A percentile compares a stretch with the other conserved stretches of the same genome.
Conservation (phyloP, 2,797 vertebrate species). For the Hydrocynus forskahlii region DNA sequence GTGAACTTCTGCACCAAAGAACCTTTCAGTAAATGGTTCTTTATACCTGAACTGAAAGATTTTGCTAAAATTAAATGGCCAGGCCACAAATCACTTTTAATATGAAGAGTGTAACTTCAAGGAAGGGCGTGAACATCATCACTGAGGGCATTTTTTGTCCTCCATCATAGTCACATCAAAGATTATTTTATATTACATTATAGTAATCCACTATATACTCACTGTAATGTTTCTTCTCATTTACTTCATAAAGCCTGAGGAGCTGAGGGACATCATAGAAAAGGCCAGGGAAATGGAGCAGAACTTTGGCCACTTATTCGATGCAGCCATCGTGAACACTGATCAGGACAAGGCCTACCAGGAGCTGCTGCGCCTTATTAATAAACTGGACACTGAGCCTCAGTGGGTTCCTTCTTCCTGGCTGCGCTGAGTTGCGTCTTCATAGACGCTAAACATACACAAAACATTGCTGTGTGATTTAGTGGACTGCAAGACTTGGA, state of each 20-base stretch:
- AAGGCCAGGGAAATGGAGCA: constrained; percentile 98
- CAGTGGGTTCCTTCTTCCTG: constrained; percentile 98
- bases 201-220: not conserved
- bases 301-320: constrained; percentile 94
- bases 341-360: constrained; percentile 92
- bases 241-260: constrained; percentile 69
- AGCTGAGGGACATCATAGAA: constrained; percentile 95
- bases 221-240: not conserved
- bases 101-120: too few relatives aligned
- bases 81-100: not conserved
- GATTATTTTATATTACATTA: not conserved
- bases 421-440: constrained; percentile 82
- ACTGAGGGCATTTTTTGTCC: not conserved
- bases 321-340: constrained; percentile 91
- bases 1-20: too few relatives aligned
- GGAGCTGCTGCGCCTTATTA: constrained; percentile 93
- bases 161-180: not conserved
- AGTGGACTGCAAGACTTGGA: constrained; percentile 3
- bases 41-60: too few relatives aligned
- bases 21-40: too few relatives aligned
- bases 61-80: not conserved
- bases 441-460: constrained; percentile 1
- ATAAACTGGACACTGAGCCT: constrained; percentile 97
- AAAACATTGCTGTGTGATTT: constrained; percentile 22
- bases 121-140: not conserved